phyloP scores from a whole-genome alignment of 1,140 invertebrate species.

The Temnothorax curvispinosus region DNA sequence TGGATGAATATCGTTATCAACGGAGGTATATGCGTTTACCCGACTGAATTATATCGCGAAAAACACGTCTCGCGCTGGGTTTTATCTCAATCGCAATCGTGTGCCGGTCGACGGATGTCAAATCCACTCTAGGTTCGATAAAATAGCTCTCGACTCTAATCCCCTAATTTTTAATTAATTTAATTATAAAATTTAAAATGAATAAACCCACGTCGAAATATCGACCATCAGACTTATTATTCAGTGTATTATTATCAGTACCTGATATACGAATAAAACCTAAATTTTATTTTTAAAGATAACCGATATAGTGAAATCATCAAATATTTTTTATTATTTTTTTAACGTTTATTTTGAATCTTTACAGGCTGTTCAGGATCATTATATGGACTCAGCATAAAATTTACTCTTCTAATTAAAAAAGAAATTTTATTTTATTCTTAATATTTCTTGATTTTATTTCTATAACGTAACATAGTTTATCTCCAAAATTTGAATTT shows the following conservation, averaged over 20 bases:
- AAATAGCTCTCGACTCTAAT: neutral
- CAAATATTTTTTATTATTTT: neutral
- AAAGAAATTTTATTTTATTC: too few relatives aligned
- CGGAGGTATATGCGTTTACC: neutral
- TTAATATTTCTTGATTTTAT: too few relatives aligned
- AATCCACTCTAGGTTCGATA: neutral
- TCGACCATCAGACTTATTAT: neutral
- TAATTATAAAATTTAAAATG: neutral
- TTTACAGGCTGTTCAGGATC: too few relatives aligned
- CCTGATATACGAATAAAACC: neutral
- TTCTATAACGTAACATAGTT: too few relatives aligned
- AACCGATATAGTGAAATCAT: neutral
- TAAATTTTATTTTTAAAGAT: neutral
- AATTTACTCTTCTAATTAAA: too few relatives aligned
- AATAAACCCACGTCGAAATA: neutral
- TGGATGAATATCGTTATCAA: constrained; percentile 23
- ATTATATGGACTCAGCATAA: too few relatives aligned
- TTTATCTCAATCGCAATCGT: neutral
- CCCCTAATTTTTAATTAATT: neutral
- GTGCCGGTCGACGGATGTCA: neutral
- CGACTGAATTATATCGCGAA: neutral
- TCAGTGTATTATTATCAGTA: neutral
- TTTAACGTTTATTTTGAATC: neutral
- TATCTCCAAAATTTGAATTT: too few relatives aligned
- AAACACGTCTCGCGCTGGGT: neutral